Base-by-base conservation (phyloP, 2,888 invertebrate genomes). In the Cantharis rufa region DNA sequence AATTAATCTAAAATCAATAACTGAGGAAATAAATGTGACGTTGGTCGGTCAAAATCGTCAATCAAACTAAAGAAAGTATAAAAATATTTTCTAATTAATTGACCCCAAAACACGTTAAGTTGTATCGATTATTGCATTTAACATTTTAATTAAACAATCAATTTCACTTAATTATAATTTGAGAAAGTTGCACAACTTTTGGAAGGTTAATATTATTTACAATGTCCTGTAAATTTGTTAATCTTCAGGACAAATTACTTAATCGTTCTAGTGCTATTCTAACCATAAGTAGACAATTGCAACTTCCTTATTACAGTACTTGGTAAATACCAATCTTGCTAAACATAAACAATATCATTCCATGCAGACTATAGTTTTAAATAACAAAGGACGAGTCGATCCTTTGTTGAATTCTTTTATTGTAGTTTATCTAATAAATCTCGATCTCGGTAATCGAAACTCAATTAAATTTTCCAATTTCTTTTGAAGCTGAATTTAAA, bases 281-380 rank as follows among this genome's bases (percentile, higher is more conserved):
- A 62, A 48, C 24, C 24, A 1, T 24, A 24, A 24, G 24, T 15
- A 63, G 24, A 64, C 70, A 70, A 74, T 74, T 74, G 70, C 63
- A 74, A 74, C 74, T 74, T 74, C 74, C 74, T 74, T 69, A 74
- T 74, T 70, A 74, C 63, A 66, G 13, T 21, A 18, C 18, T 15
- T 66, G n/a, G 13, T 21, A 21, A 66, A 66, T 66, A 66, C 24
- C 64, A 66, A 66, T 24, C 64, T 66, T 21, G 64, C 64, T 21
- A 11, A 66, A 66, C 64, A 66, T 21, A 66, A 66, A 21, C 24
- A 66, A 21, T 21, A n/a, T 66, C 64, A 21, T 21, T 9, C 13
- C 13, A 32, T 32, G 32, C 32, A 32, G 13, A 48, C 48, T n/a
- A 11, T 28, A 7, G 7, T 9, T n/a, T 48, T 48, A n/a, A n/a